phyloP scores from a whole-genome alignment of 2,113 vertebrate species.

The Lucifuga dentata region DNA sequence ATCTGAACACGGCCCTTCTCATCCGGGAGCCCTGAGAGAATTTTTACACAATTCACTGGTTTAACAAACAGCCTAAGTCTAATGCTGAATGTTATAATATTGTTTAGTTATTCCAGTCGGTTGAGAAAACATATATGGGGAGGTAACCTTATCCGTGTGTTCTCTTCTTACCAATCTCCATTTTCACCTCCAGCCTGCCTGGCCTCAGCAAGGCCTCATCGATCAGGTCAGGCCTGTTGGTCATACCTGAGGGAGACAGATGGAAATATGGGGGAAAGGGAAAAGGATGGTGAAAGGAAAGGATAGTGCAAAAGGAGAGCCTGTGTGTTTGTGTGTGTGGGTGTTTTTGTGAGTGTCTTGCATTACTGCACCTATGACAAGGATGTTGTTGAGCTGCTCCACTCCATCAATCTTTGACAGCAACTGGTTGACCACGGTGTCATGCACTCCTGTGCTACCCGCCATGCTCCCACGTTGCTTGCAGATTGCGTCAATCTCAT shows the following conservation, averaged over 20 bases:
- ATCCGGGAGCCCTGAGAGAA: slow-evolving; percentile 90
- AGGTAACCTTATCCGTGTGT: not conserved
- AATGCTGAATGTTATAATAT: too few species aligned
- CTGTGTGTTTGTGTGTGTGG: not conserved
- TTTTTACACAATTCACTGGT: too few species aligned
- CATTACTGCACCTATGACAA: slow-evolving; percentile 89
- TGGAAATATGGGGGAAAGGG: slow-evolving; percentile 12
- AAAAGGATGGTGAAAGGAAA: not conserved
- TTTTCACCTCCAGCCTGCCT: slow-evolving; percentile 95
- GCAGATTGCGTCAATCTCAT: slow-evolving; percentile 98
- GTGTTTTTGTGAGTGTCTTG: not conserved
- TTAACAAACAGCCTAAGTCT: too few species aligned
- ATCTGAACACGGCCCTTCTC: slow-evolving; percentile 94
- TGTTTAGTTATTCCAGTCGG: too few species aligned
- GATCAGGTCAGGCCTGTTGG: slow-evolving; percentile 97
- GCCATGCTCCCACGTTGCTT: slow-evolving; percentile 99
- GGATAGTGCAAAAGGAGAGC: slow-evolving; percentile 18
- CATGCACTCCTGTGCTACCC: slow-evolving; percentile 95
- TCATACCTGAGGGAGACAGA: slow-evolving; percentile 89
- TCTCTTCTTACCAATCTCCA: slow-evolving; percentile 93
- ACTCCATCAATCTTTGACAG: slow-evolving; percentile 97
- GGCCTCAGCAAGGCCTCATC: slow-evolving; percentile 96
- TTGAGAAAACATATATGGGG: too few species aligned
- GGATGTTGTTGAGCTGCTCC: slow-evolving; percentile 98
- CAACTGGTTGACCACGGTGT: slow-evolving; percentile 97